Evolutionary conservation across 35 echinoderm and acorn worm genomes (phyloP).

Genomic region (Ptychodera flava): DNA sequence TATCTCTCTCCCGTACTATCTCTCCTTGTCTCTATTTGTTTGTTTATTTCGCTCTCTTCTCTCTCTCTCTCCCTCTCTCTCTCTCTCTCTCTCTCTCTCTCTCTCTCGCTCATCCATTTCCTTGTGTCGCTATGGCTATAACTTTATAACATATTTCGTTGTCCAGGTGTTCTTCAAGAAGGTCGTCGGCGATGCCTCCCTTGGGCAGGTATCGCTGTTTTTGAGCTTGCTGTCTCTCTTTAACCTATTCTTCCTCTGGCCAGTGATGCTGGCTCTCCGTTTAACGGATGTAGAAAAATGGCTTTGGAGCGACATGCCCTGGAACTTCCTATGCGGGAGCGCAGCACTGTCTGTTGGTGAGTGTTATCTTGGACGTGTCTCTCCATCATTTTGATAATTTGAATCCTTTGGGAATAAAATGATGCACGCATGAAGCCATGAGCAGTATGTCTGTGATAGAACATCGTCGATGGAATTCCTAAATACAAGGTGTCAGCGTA

Average conservation of each 20-base stretch:
- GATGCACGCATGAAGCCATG: background rate
- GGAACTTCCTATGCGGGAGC: slow-evolving; percentile 78
- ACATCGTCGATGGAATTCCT: background rate
- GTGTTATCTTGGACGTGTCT: background rate
- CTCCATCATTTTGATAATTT: too few relatives aligned
- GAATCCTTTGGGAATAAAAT: too few relatives aligned
- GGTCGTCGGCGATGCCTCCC: slow-evolving; percentile 60
- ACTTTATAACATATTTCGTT: background rate
- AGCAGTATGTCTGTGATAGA: background rate
- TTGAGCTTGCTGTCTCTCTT: slow-evolving; percentile 62
- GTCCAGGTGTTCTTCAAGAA: slow-evolving; percentile 74
- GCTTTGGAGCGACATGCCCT: slow-evolving; percentile 64
- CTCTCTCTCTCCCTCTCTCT: background rate
- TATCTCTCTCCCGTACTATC: too few relatives aligned
- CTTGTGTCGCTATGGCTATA: too few relatives aligned
- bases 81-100: background rate
- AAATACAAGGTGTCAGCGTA: background rate
- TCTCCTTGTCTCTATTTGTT: too few relatives aligned
- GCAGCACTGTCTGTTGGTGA: slow-evolving; percentile 66
- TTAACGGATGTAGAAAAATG: slow-evolving; percentile 52
- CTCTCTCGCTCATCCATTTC: too few relatives aligned
- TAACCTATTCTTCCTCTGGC: slow-evolving; percentile 66
- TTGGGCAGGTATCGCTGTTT: slow-evolving; percentile 87
- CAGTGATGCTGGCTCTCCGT: slow-evolving; percentile 59
- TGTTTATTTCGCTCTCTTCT: too few relatives aligned